These are phyloP conservation scores for Coryphaenoides rupestris DNA, from an alignment of 2,113 vertebrate species.

Conservation along the genomic window DNA sequence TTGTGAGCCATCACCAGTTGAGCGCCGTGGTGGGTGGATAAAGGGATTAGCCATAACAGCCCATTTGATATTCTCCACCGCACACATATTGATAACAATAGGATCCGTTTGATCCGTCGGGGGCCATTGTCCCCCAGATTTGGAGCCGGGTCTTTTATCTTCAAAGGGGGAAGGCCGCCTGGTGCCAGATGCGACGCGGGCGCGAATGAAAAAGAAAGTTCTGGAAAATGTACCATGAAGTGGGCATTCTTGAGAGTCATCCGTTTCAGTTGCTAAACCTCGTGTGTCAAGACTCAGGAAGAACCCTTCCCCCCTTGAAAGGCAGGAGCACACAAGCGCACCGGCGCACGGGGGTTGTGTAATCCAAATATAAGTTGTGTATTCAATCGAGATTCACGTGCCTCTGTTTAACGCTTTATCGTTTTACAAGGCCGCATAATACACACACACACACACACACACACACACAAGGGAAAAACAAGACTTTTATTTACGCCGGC, in stretches of 20 bases:
- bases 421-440: too few relatives aligned
- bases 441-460: too few relatives aligned
- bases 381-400: too few relatives aligned
- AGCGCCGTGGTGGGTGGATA: constrained; percentile 61
- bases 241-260: constrained; percentile 23
- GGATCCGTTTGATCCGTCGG: constrained; percentile 47
- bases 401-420: too few relatives aligned
- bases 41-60: constrained; percentile 62
- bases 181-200: constrained; percentile 26
- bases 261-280: neutral
- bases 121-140: constrained; percentile 51
- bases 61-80: constrained; percentile 61
- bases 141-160: constrained; percentile 55
- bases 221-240: constrained; percentile 32
- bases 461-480: neutral
- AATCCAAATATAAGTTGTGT: too few relatives aligned
- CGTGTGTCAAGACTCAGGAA: constrained; percentile 18
- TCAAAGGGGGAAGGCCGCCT: constrained; percentile 52
- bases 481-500: neutral
- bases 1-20: constrained; percentile 59
- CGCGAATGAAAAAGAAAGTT: constrained; percentile 22
- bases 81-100: constrained; percentile 44
- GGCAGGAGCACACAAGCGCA: too few relatives aligned
- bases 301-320: too few relatives aligned
- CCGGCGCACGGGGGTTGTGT: too few relatives aligned